Evolutionary conservation across 2,888 invertebrate genomes (phyloP).

Genomic region (Volucella inflata): DNA sequence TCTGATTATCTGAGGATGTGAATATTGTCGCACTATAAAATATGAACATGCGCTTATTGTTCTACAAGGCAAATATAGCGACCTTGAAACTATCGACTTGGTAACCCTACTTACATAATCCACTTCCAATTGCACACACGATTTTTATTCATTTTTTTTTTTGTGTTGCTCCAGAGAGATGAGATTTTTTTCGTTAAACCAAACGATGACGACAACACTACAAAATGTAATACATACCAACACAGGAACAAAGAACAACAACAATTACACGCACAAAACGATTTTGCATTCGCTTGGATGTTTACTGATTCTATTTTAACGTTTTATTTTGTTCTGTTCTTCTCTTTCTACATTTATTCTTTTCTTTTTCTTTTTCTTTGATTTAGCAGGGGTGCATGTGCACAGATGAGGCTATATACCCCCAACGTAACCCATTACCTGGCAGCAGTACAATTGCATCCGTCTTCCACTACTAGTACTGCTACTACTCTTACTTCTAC

Average conservation of each 20-base stretch:
- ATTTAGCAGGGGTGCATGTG: conserved; percentile 67
- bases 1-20: no score
- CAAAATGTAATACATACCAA: neutral
- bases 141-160: conserved; percentile 11
- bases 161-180: conserved; percentile 3
- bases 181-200: conserved; percentile 24
- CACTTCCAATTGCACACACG: conserved; percentile 21
- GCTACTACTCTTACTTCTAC: neutral
- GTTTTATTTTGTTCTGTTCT: conserved; percentile 1
- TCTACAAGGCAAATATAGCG: no score
- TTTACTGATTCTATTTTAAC: conserved; percentile 34
- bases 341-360: conserved; percentile 2
- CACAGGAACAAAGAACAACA: conserved; percentile 1
- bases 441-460: conserved; percentile 6
- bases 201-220: conserved; percentile 6
- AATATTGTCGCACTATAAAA: no score
- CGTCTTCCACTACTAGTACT: neutral
- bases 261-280: conserved; percentile 43
- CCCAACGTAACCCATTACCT: neutral
- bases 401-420: conserved; percentile 65
- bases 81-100: neutral
- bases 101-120: conserved; percentile 40
- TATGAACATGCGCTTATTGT: no score
- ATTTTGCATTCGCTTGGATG: conserved; percentile 51
- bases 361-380: conserved; percentile 30